A percentile compares a stretch with the other conserved stretches of the same genome.
These are phyloP conservation scores for Gasterosteus nipponicus DNA, from an alignment of 2,113 vertebrate species.

Conservation along the genomic window DNA sequence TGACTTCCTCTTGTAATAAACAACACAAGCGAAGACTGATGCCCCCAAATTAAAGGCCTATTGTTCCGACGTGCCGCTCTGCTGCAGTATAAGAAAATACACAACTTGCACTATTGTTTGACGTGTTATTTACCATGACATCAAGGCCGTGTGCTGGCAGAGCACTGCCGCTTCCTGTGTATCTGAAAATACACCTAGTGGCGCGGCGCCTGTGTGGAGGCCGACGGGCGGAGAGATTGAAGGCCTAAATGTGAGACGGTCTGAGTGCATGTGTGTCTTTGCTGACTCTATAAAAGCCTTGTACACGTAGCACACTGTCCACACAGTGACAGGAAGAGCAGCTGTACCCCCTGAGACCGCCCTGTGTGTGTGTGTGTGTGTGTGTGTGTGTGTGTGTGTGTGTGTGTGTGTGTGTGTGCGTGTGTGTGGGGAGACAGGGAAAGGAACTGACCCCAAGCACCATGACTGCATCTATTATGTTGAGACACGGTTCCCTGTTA, in stretches of 20 bases:
- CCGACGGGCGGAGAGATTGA: slow-evolving; percentile 9
- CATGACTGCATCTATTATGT: slow-evolving; percentile 79
- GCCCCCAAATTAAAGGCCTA: background rate
- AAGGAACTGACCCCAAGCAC: slow-evolving; percentile 67
- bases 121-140: slow-evolving; percentile 64
- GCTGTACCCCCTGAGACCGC: slow-evolving; percentile 63
- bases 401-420: background rate
- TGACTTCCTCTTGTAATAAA: slow-evolving; percentile 64
- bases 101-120: slow-evolving; percentile 56
- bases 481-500: slow-evolving; percentile 57
- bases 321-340: slow-evolving; percentile 75
- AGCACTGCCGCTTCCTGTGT: slow-evolving; percentile 68
- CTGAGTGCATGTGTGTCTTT: slow-evolving; percentile 38
- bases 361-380: slow-evolving; percentile 3
- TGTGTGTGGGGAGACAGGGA: slow-evolving; percentile 26
- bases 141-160: slow-evolving; percentile 40
- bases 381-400: too few species aligned
- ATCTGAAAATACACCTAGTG: slow-evolving; percentile 70
- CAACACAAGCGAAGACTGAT: slow-evolving; percentile 9
- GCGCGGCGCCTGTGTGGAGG: slow-evolving; percentile 17
- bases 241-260: slow-evolving; percentile 5
- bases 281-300: slow-evolving; percentile 57
- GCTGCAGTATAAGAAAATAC: slow-evolving; percentile 30
- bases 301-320: slow-evolving; percentile 63
- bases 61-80: slow-evolving; percentile 42